phyloP scores from a whole-genome alignment of 2,797 vertebrate genomes.

The Garrulus glandarius region DNA sequence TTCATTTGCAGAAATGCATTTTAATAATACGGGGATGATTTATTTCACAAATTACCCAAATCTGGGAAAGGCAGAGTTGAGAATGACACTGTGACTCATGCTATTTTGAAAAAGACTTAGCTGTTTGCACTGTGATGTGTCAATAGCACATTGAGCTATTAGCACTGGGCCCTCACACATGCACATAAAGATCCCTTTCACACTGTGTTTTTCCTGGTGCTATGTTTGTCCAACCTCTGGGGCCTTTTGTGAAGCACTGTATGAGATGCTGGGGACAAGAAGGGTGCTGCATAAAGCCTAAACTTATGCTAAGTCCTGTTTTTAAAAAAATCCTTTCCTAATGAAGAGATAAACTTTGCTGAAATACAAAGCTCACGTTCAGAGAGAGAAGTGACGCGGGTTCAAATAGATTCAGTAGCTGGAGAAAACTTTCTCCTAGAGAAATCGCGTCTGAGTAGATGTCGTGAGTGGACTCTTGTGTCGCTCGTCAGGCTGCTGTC shows the following conservation, averaged over 20 bases:
- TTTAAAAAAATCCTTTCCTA: background rate
- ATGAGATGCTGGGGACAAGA: slow-evolving; percentile 20
- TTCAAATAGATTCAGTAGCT: background rate
- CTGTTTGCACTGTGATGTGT: slow-evolving; percentile 68
- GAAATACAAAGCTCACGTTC: background rate
- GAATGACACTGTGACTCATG: slow-evolving; percentile 38
- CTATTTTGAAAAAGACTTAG: slow-evolving; percentile 50
- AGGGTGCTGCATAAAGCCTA: background rate
- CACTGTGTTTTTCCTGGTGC: slow-evolving; percentile 48
- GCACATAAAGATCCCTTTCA: slow-evolving; percentile 71
- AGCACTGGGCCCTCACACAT: slow-evolving; percentile 48
- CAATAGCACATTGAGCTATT: slow-evolving; percentile 68
- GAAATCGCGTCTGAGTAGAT: background rate
- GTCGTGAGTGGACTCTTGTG: rapidly evolving
- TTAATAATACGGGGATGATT: background rate
- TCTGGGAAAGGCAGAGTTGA: slow-evolving; percentile 46
- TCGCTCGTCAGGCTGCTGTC: rapidly evolving
- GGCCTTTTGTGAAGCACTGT: slow-evolving; percentile 54
- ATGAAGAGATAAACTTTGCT: background rate
- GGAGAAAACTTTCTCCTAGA: slow-evolving; percentile 8
- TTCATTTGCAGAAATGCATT: background rate
- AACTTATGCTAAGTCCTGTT: background rate
- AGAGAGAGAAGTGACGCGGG: background rate
- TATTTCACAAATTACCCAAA: background rate
- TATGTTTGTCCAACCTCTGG: slow-evolving; percentile 64